Evolutionary conservation across 2,888 invertebrate species (phyloP), one percentile per base, ranked within the genome.

Genomic region (Beris chalybata): DNA sequence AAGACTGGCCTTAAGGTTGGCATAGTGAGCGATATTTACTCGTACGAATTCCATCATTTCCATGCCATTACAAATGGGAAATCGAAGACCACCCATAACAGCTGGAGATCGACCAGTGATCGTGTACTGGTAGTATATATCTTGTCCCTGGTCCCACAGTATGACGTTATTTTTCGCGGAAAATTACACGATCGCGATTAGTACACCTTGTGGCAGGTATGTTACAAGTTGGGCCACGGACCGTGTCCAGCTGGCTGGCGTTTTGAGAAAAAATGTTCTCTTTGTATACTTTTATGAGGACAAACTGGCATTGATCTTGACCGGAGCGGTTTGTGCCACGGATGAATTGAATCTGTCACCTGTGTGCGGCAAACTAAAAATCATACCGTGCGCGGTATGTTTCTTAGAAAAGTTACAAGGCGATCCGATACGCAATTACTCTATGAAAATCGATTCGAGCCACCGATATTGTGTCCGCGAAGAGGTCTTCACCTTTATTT

Each of bases 381-480:
- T 48, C 48, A 12, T n/a, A 15, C n/a, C 48, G n/a, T 11, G 48
- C 15, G 15, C 13, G n/a, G 15, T 48, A 15, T 9, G 5, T 67
- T 67, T 67, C 66, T 64, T 67, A 54, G 67, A 64, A 67, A 63
- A 63, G 56, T 50, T 63, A 52, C 57, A 67, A 67, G 54, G 48
- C 61, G 67, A 67, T 67, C 67, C 67, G 67, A 63, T 63, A 63
- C 67, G 67, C 67, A 67, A 67, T 67, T 67, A 63, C 52, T 61
- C 67, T 67, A 63, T 67, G 63, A 56, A 63, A 67, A 67, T 67
- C 63, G 52, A 67, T 67, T 67, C 56, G 63, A 52, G 55, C 63
- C 67, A 67, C 63, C 61, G 66, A 66, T 66, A 66, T 61, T 66
- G 54, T 66, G 61, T 66, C 61, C 59, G 22, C 22, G 38, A 38